Evolutionary conservation across 2,797 vertebrate genomes (phyloP), one percentile per base, ranked within the genome.

Genomic region (Chiroxiphia lanceolata): DNA sequence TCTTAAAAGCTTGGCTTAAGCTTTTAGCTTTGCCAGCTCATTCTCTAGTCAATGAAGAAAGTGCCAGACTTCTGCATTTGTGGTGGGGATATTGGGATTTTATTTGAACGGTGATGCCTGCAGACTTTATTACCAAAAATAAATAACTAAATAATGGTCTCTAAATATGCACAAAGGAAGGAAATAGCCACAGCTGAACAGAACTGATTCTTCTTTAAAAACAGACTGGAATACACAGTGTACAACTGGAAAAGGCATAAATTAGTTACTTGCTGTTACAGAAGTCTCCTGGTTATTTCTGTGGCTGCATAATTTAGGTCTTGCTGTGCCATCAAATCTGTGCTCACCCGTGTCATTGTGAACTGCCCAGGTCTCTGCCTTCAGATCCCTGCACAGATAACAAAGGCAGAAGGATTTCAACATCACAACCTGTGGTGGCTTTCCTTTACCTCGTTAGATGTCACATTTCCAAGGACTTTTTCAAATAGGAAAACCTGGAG

Each of bases 231-330:
- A 80, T 44, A 59, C 11, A 2, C 22, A 56, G 27, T 10, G 15
- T 82, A 14, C 31, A 74, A 50, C 27, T 91, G 56, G 79, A 63
- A 76, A 80, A 90, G 65, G 85, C 91, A 97, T 97, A 97, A 97
- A 98, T 98, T 97, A 96, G 93, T 96, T 94, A 96, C 97, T 98
- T 97, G 95, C 96, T 96, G 97, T 92, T 95, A 95, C 90, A 90
- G 96, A 97, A 98, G 91, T 96, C 94, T 95, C 96, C 97, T 96
- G 97, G 48, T 90, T 98, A 94, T 97, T 98, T 98, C 97, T 96
- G 97, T 96, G 97, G 97, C 98, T 98, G 74, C 67, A 50, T 97
- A 97, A 97, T 98, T 98, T 93, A 97, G 96, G 90, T 95, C 96
- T 97, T 97, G 94, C 97, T 98, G 95, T 93, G 67, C 95, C 97